Conservation (phyloP, 2,113 vertebrate genomes). For the Podarcis raffonei region DNA sequence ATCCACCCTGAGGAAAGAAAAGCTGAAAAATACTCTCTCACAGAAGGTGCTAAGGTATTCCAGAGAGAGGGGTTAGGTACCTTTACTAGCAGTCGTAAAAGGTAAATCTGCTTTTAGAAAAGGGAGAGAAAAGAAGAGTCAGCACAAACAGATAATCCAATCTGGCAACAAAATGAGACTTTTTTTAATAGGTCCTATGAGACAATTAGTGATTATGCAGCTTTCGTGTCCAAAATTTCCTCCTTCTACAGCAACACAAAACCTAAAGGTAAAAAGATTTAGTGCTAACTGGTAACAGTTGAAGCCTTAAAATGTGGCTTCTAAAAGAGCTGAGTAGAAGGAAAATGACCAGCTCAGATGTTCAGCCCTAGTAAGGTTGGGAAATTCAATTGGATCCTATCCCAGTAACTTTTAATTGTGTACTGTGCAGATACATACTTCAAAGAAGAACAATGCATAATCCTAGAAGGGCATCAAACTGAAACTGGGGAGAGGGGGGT, state of each 20-base stretch:
- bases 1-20: neutral
- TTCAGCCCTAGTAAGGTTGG: neutral
- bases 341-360: neutral
- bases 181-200: neutral
- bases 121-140: neutral
- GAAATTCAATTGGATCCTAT: neutral
- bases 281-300: neutral
- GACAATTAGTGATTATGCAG: neutral
- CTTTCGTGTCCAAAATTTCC: slow-evolving; percentile 13
- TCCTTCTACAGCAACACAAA: neutral
- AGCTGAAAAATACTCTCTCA: neutral
- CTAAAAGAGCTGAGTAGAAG: neutral
- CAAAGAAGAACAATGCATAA: neutral
- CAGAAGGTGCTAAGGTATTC: neutral
- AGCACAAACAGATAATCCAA: slow-evolving; percentile 2
- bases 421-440: neutral
- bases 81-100: slow-evolving; percentile 38
- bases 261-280: slow-evolving; percentile 10
- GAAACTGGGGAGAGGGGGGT: neutral
- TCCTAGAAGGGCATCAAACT: neutral
- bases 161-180: neutral
- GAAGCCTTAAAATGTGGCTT: neutral
- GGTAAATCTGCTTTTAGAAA: neutral
- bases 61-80: neutral
- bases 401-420: neutral